phyloP scores from a whole-genome alignment of 37 sponge, comb jelly and placozoan genomes.

The Haliclona indistincta region DNA sequence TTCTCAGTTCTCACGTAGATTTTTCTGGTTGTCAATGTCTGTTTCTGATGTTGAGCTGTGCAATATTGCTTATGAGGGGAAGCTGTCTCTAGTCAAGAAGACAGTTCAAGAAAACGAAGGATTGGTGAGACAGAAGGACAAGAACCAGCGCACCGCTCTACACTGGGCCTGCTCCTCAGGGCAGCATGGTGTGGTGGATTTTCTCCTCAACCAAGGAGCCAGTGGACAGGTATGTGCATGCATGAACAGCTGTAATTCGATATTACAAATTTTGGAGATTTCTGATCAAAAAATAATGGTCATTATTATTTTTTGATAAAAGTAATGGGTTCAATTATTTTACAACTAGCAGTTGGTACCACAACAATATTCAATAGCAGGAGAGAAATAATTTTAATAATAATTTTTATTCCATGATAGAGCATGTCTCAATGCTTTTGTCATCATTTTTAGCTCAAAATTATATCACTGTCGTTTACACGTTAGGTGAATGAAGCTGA shows the following conservation, averaged over 20 bases:
- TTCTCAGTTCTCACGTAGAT: no score
- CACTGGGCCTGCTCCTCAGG: constrained; percentile 70
- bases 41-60: constrained; percentile 51
- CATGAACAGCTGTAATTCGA: background rate
- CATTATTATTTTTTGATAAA: no score
- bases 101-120: constrained; percentile 9
- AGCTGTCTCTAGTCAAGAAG: constrained; percentile 12
- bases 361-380: no score
- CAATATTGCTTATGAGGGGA: constrained; percentile 49
- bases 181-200: constrained; percentile 24
- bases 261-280: no score
- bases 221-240: background rate
- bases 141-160: constrained; percentile 39
- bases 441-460: no score
- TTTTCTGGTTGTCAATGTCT: constrained; percentile 18
- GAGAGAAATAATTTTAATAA: no score
- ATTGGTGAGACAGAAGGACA: constrained; percentile 22
- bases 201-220: constrained; percentile 28
- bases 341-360: no score
- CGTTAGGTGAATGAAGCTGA: constrained; percentile 52
- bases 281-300: no score
- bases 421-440: no score
- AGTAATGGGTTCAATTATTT: no score
- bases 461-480: no score
- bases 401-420: no score